A percentile compares a stretch with the other conserved stretches of the same genome.
Evolutionary conservation across 2,888 invertebrate genomes (phyloP).

Genomic region (Oligia fasciuncula): DNA sequence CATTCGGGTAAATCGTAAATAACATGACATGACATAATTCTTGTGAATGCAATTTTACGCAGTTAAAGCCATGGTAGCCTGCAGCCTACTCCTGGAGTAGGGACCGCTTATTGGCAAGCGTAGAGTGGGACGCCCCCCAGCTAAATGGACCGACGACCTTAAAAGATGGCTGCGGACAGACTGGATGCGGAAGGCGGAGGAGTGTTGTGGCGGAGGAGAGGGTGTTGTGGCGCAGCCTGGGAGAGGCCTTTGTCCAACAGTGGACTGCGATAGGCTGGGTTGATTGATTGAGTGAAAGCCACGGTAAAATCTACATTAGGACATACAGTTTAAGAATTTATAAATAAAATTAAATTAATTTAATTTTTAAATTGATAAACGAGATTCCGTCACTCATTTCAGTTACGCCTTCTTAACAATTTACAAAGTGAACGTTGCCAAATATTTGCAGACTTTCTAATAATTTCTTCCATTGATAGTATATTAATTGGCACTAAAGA

Average conservation of each 20-base stretch:
- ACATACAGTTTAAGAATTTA: no score
- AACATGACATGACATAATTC: no score
- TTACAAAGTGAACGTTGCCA: neutral
- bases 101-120: neutral
- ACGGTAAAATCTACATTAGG: no score
- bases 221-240: neutral
- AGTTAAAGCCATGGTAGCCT: no score
- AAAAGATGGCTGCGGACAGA: neutral
- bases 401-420: neutral
- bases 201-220: neutral
- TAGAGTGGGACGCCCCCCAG: neutral
- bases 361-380: neutral
- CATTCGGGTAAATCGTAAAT: no score
- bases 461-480: neutral
- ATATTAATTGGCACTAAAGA: neutral
- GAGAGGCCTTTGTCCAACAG: no score
- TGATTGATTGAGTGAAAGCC: no score
- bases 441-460: constrained; percentile 10
- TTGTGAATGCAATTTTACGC: no score
- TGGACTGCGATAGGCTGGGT: no score
- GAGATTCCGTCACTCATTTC: no score
- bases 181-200: neutral
- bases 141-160: neutral
- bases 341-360: no score
- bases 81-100: neutral